A percentile compares a stretch with the other conserved stretches of the same genome.
Conservation (phyloP, 1,140 invertebrate species). For the Aphelinus atriplicis region DNA sequence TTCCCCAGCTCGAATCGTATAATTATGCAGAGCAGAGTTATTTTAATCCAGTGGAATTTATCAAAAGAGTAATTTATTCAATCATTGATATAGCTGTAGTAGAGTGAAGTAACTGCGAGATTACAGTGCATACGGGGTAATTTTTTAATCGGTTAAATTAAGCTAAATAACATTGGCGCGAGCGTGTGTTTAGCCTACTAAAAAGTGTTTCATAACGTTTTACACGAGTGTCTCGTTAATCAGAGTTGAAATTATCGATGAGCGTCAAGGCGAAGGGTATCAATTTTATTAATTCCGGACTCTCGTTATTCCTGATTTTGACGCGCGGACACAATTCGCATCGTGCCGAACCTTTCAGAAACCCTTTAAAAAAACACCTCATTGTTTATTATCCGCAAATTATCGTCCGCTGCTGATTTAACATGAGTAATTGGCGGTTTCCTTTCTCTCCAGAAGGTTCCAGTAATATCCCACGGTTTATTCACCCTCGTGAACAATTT, state of each 20-base stretch:
- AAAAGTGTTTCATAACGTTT: neutral
- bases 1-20: too few relatives aligned
- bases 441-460: neutral
- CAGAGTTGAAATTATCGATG: neutral
- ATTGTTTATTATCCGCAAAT: neutral
- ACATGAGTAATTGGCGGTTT: constrained; percentile 5
- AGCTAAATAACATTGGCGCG: too few relatives aligned
- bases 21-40: too few relatives aligned
- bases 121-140: too few relatives aligned
- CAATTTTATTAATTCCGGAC: neutral
- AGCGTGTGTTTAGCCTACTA: constrained; percentile 12
- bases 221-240: neutral
- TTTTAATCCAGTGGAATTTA: too few relatives aligned
- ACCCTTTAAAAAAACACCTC: constrained; percentile 4
- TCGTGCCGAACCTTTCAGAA: too few relatives aligned
- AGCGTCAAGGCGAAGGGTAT: neutral
- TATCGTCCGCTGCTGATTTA: constrained; percentile 5
- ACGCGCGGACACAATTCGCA: neutral
- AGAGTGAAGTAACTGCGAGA: too few relatives aligned
- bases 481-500: too few relatives aligned
- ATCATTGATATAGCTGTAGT: too few relatives aligned
- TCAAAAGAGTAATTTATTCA: too few relatives aligned
- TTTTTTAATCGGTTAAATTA: too few relatives aligned
- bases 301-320: neutral
- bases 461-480: too few relatives aligned